A percentile compares a stretch with the other conserved stretches of the same genome.
These are phyloP conservation scores for Drosophila meridionalis DNA, from an alignment of 2,888 invertebrate species.

Conservation along the genomic window DNA sequence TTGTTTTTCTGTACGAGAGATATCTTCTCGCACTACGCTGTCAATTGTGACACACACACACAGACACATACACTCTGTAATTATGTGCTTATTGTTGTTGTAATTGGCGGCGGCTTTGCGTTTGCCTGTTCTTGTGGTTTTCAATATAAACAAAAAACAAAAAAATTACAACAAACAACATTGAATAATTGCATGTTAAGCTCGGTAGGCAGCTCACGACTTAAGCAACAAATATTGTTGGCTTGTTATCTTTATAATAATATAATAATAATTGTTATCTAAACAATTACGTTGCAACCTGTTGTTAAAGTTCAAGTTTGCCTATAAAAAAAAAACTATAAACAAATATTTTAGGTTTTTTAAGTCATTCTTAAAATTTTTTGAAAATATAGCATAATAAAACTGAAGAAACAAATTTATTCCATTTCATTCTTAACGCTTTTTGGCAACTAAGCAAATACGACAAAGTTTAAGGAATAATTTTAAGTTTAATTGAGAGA, in stretches of 20 bases:
- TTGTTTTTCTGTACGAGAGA: conserved; percentile 16
- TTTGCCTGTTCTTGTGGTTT: conserved; percentile 41
- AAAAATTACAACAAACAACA: conserved; percentile 8
- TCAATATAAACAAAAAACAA: neutral
- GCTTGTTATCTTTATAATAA: conserved; percentile 1
- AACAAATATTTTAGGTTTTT: neutral
- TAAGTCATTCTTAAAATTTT: neutral
- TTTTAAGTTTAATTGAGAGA: too few species aligned
- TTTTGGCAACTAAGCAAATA: too few species aligned
- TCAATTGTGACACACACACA: conserved; percentile 41
- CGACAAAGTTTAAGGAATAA: too few species aligned
- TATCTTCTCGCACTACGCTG: conserved; percentile 46
- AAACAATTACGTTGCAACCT: neutral
- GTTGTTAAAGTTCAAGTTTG: neutral
- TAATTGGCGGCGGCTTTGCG: conserved; percentile 43
- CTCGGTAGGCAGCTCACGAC: conserved; percentile 14
- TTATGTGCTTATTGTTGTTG: conserved; percentile 30
- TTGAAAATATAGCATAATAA: too few species aligned
- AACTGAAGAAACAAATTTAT: too few species aligned
- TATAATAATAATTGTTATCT: neutral
- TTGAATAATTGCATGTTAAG: conserved; percentile 18
- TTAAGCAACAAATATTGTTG: neutral
- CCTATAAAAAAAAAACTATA: neutral
- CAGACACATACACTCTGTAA: conserved; percentile 20
- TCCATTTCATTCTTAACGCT: neutral